phyloP scores from a whole-genome alignment of 1,140 invertebrate genomes.

The Psilanteris sp. region DNA sequence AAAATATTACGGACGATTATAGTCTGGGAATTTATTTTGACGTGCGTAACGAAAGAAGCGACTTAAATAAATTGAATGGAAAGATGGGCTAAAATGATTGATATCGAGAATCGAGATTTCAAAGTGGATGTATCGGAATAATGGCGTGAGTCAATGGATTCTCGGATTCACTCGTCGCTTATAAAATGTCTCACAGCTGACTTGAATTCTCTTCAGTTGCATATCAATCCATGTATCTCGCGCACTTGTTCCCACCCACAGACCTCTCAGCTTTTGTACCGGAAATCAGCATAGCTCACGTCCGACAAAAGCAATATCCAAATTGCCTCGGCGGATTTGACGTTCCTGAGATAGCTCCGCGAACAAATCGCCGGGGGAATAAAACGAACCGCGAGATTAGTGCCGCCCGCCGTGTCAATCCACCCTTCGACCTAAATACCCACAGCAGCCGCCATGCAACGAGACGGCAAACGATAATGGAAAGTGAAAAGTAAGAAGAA shows the following conservation, averaged over 20 bases:
- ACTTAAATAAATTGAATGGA: constrained; percentile 47
- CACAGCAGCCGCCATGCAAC: constrained; percentile 41
- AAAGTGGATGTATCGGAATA: constrained; percentile 23
- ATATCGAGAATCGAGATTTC: constrained; percentile 32
- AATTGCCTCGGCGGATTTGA: constrained; percentile 71
- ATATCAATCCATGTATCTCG: constrained; percentile 54
- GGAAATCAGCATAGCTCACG: constrained; percentile 62
- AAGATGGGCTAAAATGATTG: constrained; percentile 39
- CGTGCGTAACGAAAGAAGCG: constrained; percentile 41
- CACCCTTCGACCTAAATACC: constrained; percentile 57
- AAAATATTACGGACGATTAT: constrained; percentile 33
- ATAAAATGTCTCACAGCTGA: constrained; percentile 41
- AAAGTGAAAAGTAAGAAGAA: constrained; percentile 51
- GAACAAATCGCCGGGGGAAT: constrained; percentile 69
- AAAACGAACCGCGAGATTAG: constrained; percentile 72
- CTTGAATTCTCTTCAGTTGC: constrained; percentile 52
- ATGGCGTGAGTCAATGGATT: constrained; percentile 54
- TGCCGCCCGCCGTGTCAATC: constrained; percentile 55
- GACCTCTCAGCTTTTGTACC: constrained; percentile 42
- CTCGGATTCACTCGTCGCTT: constrained; percentile 50
- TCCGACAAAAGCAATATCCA: constrained; percentile 71
- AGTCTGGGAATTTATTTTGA: constrained; percentile 38
- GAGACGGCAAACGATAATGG: constrained; percentile 47
- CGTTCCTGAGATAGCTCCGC: constrained; percentile 64
- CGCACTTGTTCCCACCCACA: constrained; percentile 16